These are phyloP conservation scores for Brachymystax lenok DNA, from an alignment of 2,797 vertebrate species.

Conservation along the genomic window DNA sequence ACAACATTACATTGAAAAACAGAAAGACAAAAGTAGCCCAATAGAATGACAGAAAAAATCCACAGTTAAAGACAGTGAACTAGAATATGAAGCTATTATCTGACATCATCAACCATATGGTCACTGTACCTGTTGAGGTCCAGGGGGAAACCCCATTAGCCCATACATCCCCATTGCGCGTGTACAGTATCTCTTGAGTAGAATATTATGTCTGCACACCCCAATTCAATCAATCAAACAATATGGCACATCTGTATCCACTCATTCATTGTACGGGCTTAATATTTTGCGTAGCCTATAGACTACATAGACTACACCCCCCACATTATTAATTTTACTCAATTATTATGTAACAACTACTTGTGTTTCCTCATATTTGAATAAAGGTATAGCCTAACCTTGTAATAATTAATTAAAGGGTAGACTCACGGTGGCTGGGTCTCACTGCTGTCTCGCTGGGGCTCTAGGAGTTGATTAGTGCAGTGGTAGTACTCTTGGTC, in stretches of 20 bases:
- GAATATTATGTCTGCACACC: too few species aligned
- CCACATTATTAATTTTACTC: neutral
- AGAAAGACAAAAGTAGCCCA: neutral
- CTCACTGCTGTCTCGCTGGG: constrained; percentile 58
- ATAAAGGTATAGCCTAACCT: neutral
- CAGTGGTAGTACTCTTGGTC: constrained; percentile 56
- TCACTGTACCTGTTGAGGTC: too few species aligned
- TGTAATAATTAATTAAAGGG: neutral
- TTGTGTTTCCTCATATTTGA: neutral
- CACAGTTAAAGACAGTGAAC: too few species aligned
- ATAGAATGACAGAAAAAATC: neutral
- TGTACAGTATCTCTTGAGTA: too few species aligned
- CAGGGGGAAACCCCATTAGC: too few species aligned
- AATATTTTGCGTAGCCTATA: neutral
- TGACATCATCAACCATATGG: too few species aligned
- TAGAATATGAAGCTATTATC: too few species aligned
- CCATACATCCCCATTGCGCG: too few species aligned
- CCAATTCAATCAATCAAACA: too few species aligned
- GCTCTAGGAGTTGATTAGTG: constrained; percentile 54
- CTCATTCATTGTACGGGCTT: neutral
- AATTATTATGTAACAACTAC: neutral
- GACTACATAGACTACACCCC: too few species aligned
- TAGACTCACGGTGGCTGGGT: constrained; percentile 65
- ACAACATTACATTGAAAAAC: neutral
- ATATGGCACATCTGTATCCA: too few species aligned